Conservation (phyloP, 2,113 vertebrate genomes). For the Thomomys bottae region DNA sequence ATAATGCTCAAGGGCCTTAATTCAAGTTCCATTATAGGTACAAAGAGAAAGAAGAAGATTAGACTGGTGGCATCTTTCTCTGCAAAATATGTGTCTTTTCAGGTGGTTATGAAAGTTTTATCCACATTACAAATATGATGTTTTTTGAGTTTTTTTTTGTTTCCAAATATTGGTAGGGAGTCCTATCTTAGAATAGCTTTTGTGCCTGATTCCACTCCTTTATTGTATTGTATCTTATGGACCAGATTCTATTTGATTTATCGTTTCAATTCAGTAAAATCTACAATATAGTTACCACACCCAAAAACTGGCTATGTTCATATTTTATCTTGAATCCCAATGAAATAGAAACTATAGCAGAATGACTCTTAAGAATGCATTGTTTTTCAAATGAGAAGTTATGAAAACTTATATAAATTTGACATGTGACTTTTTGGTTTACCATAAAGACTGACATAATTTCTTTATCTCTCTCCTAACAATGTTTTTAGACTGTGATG, state of each 20-base stretch:
- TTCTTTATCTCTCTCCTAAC: neutral
- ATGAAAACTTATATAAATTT: neutral
- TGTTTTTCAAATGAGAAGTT: neutral
- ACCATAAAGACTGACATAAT: neutral
- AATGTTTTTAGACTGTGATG: neutral
- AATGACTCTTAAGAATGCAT: neutral
- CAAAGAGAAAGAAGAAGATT: neutral
- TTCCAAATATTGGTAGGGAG: neutral
- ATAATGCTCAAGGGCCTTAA: too few relatives aligned
- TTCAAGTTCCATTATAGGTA: too few relatives aligned
- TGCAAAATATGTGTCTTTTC: neutral
- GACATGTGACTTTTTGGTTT: neutral
- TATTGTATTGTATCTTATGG: neutral
- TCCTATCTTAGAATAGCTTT: neutral
- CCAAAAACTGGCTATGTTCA: neutral
- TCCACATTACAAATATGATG: neutral
- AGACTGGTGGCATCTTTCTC: constrained; percentile 32
- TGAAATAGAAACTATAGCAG: neutral
- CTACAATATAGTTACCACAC: neutral
- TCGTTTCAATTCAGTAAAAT: constrained; percentile 21
- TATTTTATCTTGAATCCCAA: neutral
- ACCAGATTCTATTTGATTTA: neutral
- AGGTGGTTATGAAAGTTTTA: neutral
- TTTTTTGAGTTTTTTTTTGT: neutral
- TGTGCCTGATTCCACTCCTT: neutral